Base-by-base conservation (phyloP, 2,113 vertebrate species). In the Anser cygnoides region DNA sequence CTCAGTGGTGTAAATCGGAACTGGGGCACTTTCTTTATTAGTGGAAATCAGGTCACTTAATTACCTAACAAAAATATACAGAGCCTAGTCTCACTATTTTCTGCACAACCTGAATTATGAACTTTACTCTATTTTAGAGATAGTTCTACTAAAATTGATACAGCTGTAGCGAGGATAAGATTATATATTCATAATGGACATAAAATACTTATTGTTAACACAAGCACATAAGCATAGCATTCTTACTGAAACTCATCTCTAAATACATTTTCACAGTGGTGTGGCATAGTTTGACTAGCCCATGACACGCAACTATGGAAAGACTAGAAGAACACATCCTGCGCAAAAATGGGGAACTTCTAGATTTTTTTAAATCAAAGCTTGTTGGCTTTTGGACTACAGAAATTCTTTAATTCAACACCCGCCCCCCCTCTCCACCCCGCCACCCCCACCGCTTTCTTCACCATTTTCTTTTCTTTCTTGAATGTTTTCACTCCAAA, bases 1-100 rank as follows among this genome's bases (percentile, higher is more conserved):
- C 84, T 83, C 80, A 89, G 25, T 76, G 54, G 79, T 71, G 49
- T 63, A 84, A 81, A 81, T 31, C 54, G 62, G 90, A 96, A 92
- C 63, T 94, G 75, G 79, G 90, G 19, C 79, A 92, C 76, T 89
- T 93, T 77, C 76, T 86, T 95, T 75, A 74, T 61, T 75, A 33
- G 23, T 76, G 80, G 84, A 84, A 97, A 94, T 90, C 62, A 91
- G 90, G 86, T 43, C 86, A 76, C 31, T 92, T 85, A 81, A 75
- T 86, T 93, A 37, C 49, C 13, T 85, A 65, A 28, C 70, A 71
- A 57, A 89, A 96, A 84, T 74, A 68, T 6, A 85, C 16, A 29
- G 63, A 84, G 55, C 17, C 41, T 43, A 37, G 28, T 50, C 85
- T 90, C 59, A 58, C 0, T 1, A 37, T 59, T 85, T 89, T 91